Conservation (phyloP, 2,113 vertebrate species). For the Loxodonta africana region DNA sequence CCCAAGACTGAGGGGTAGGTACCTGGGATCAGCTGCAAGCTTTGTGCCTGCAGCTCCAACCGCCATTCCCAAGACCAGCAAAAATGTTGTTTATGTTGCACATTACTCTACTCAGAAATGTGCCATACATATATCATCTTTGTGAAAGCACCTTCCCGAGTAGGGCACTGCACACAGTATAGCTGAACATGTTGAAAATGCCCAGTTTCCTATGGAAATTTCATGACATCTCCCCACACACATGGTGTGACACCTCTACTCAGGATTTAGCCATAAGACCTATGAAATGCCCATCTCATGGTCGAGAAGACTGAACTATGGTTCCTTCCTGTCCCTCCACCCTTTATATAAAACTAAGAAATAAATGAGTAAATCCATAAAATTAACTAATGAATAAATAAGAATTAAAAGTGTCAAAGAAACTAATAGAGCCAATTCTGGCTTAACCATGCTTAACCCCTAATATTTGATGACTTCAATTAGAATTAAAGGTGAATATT, state of each 20-base stretch:
- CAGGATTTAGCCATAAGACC: not conserved
- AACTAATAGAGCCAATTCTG: not conserved
- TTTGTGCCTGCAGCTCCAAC: not conserved
- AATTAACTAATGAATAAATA: too few species aligned
- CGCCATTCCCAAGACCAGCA: not conserved
- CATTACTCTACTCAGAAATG: conserved; percentile 37
- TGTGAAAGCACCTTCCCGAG: conserved; percentile 35
- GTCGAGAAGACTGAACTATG: not conserved
- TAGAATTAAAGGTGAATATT: not conserved
- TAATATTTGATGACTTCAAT: not conserved
- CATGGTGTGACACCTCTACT: too few species aligned
- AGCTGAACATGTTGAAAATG: not conserved
- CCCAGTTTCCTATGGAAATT: not conserved
- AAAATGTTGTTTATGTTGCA: not conserved
- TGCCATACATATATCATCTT: not conserved
- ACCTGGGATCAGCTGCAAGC: not conserved
- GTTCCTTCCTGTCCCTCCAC: not conserved
- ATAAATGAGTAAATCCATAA: too few species aligned
- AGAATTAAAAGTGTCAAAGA: too few species aligned
- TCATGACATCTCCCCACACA: too few species aligned
- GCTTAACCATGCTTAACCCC: not conserved
- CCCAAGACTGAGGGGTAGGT: not conserved
- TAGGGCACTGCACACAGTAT: not conserved
- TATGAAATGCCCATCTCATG: not conserved
- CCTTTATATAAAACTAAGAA: not conserved